These are phyloP conservation scores for Cryptomyrus ogoouensis DNA, from an alignment of 2,113 vertebrate genomes.

Conservation along the genomic window DNA sequence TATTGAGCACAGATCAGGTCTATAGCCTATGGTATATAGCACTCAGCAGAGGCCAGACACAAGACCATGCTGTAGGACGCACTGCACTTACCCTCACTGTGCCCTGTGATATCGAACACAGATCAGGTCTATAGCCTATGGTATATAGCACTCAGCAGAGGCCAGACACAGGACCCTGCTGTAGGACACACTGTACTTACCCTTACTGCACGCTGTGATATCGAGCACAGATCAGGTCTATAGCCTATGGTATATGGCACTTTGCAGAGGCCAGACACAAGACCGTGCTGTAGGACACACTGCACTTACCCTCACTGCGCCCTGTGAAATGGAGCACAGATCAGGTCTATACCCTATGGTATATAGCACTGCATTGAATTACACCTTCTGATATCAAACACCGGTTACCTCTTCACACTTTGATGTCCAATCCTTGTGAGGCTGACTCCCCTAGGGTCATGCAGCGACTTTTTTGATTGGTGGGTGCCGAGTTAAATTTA, in stretches of 20 bases:
- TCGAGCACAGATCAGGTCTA: neutral
- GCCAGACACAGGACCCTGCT: neutral
- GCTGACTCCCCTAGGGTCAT: neutral
- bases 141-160: neutral
- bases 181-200: neutral
- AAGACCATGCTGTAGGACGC: neutral
- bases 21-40: too few relatives aligned
- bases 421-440: neutral
- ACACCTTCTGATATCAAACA: conserved; percentile 4
- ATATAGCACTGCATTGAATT: too few relatives aligned
- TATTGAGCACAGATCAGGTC: neutral
- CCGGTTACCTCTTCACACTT: neutral
- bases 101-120: neutral
- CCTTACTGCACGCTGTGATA: neutral
- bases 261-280: neutral
- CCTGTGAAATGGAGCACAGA: neutral
- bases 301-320: neutral
- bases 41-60: neutral
- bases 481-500: neutral
- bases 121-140: neutral
- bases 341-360: neutral
- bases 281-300: neutral
- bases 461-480: neutral
- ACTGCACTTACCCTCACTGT: neutral
- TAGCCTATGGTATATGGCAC: neutral